Evolutionary conservation across 1,140 invertebrate species (phyloP), one percentile per base, ranked within the genome.

Genomic region (Popillia japonica): DNA sequence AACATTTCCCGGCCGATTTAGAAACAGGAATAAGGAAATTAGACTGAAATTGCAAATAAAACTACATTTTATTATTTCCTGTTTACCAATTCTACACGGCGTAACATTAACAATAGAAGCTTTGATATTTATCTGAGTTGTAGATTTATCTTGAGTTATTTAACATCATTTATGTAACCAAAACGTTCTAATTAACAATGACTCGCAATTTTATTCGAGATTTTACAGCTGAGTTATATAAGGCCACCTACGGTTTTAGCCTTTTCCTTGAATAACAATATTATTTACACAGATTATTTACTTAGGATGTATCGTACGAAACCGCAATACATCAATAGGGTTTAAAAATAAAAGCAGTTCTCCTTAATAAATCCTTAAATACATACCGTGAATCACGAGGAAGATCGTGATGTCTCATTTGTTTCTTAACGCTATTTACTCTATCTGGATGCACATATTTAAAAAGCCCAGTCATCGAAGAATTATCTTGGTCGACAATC

Each of bases 361-460:
- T 55, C 9, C 42, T 14, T 44, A 4, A 44, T 44, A 44, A 44
- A 44, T 44, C 48, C 14, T 55, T 55, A 55, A 55, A 17, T 55
- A 55, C 48, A 55, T 55, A 55, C 48, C 48, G 17, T 55, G 48
- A 55, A 55, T 55, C 48, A 55, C 48, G 17, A 17, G 48, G n/a
- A 55, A 14, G 48, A 55, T 55, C 48, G 48, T 55, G 48, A 55
- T 17, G 48, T 55, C 48, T 55, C 48, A 55, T 55, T 55, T 55
- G 14, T 55, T 17, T 55, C 14, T 6, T 17, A 55, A 55, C 14
- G 17, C 6, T 55, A 17, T 55, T 55, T 17, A 17, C 48, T n/a
- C 44, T 48, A 6, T 55, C n/a, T 17, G 48, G 14, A 6, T 14
- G 17, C 48, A 55, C n/a, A 55, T 55, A 55, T 55, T 55, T 55